Conservation (phyloP, 2,113 vertebrate genomes). For the Nycticorax nycticorax region DNA sequence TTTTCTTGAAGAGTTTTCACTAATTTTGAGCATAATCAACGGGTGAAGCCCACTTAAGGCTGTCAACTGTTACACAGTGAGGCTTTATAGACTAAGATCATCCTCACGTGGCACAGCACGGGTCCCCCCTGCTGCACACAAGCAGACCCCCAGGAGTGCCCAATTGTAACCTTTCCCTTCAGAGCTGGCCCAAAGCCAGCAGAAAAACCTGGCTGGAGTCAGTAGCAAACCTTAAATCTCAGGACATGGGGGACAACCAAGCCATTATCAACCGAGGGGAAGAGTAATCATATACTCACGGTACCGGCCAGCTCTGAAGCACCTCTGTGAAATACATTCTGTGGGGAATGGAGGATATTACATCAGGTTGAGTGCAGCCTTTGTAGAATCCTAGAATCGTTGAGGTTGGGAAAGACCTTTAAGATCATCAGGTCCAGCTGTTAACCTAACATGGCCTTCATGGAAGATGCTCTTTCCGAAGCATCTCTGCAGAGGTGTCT, state of each 20-base stretch:
- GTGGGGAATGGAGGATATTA: background rate
- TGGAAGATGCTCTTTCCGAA: background rate
- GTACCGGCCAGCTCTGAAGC: background rate
- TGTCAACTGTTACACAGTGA: background rate
- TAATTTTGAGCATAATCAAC: background rate
- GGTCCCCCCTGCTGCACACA: background rate
- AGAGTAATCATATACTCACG: accelerated
- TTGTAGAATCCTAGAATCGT: too few relatives aligned
- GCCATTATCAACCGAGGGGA: background rate
- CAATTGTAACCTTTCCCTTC: background rate
- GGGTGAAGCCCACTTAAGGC: background rate
- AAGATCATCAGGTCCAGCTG: too few relatives aligned
- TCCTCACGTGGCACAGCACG: background rate
- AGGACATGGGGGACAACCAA: background rate
- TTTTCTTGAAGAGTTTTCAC: background rate
- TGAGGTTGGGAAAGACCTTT: too few relatives aligned
- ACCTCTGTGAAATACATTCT: background rate
- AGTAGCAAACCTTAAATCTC: background rate
- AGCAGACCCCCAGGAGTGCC: background rate
- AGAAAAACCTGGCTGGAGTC: background rate
- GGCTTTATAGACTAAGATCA: background rate
- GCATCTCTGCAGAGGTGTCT: background rate
- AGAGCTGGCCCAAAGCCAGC: background rate
- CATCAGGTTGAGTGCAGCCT: background rate
- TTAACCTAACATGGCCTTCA: background rate